Evolutionary conservation across 2,888 invertebrate species (phyloP), one percentile per base, ranked within the genome.

Genomic region (Drosophila mettleri): DNA sequence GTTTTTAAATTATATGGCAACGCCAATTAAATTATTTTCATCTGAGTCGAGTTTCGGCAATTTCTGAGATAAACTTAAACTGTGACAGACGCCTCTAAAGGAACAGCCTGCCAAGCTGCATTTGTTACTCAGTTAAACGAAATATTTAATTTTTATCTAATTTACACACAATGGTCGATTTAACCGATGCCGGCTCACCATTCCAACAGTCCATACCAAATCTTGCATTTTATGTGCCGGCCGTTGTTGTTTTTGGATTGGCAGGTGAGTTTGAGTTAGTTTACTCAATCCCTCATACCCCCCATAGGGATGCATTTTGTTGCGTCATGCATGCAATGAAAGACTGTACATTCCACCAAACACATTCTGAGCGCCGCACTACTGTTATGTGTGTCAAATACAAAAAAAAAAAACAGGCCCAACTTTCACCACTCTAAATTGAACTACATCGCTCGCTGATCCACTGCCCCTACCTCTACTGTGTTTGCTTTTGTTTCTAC

Each of bases 121-220:
- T 24, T 24, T 49, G 34, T 55, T 46, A 45, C 46, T 59, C 34
- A 52, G 51, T 64, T 38, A 29, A 48, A 39, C 27, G 22, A 39
- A 2, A 10, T 27, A 22, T 66, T 65, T 34, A 22, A 34, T 52
- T 59, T 60, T 1, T 33, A 18, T 24, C 1, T 2, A 59, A 57
- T 43, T 60, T 34, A 2, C n/a, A 61, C 49, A 94, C 92, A 91
- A 97, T 97, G 97, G 97, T 97, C 74, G 97, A 97, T 92, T 93
- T 97, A 88, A 95, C 96, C 69, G 96, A 96, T 22, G 95, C 95
- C 49, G 94, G 95, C 66, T 96, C 96, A 83, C 96, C 96, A 0
- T 94, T 96, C 88, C 96, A 97, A 91, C 96, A 97, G 92, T 96
- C 96, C 78, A 97, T 98, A 93, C 96, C 97, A 74, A 97, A 98